Evolutionary conservation across 2,888 invertebrate species (phyloP).

Genomic region (Watsonalla binaria): DNA sequence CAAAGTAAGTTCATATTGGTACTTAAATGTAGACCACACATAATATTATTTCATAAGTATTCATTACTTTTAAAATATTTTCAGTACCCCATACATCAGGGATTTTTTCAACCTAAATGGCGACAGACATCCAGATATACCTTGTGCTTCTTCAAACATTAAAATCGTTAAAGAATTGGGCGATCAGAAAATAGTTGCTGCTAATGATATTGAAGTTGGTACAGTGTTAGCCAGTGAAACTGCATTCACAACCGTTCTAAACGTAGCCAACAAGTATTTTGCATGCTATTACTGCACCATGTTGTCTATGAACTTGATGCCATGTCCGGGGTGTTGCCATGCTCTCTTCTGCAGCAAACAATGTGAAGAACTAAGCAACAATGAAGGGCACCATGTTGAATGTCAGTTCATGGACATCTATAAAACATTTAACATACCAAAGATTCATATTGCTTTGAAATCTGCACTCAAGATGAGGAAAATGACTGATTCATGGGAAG

Average conservation of each 20-base stretch:
- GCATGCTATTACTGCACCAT: slow-evolving; percentile 29
- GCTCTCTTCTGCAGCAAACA: slow-evolving; percentile 27
- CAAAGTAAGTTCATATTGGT: neutral
- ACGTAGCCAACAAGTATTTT: slow-evolving; percentile 6
- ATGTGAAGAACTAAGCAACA: slow-evolving; percentile 17
- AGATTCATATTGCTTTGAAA: slow-evolving; percentile 12
- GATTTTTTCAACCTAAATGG: slow-evolving; percentile 10
- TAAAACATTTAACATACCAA: slow-evolving; percentile 1
- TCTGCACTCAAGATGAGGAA: slow-evolving; percentile 21
- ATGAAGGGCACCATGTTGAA: slow-evolving; percentile 24
- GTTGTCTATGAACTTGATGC: slow-evolving; percentile 20
- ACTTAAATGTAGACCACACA: no score
- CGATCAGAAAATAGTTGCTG: slow-evolving; percentile 24
- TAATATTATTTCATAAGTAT: no score
- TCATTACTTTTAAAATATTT: neutral
- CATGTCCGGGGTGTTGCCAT: slow-evolving; percentile 23
- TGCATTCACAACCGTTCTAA: slow-evolving; percentile 13
- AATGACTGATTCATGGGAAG: slow-evolving; percentile 16
- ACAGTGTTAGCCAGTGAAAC: slow-evolving; percentile 23
- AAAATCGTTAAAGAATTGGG: slow-evolving; percentile 11
- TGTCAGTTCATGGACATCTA: slow-evolving; percentile 19
- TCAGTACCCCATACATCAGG: slow-evolving; percentile 1
- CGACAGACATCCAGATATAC: slow-evolving; percentile 16
- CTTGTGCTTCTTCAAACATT: slow-evolving; percentile 20
- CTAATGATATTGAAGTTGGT: slow-evolving; percentile 25